Conservation (phyloP, 1,140 invertebrate genomes). For the Sesamia nonagrioides region DNA sequence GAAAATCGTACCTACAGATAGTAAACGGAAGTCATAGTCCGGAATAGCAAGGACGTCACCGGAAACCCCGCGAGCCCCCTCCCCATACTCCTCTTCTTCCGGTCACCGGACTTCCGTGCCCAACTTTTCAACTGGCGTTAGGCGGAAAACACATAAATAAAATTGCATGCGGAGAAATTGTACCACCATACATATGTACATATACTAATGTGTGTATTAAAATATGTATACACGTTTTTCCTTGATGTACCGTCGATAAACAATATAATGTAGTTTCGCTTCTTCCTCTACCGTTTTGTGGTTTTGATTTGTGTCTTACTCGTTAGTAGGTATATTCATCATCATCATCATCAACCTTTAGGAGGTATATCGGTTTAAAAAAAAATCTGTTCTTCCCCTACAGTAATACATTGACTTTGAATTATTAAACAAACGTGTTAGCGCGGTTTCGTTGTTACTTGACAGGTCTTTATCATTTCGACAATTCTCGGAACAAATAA, state of each 20-base stretch:
- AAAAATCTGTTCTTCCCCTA: not conserved
- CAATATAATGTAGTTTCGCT: not conserved
- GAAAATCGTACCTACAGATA: slow-evolving; percentile 57
- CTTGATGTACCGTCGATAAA: slow-evolving; percentile 27
- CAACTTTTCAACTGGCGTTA: slow-evolving; percentile 54
- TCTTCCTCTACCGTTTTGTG: slow-evolving; percentile 9
- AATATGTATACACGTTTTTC: slow-evolving; percentile 23
- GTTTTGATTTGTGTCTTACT: not conserved
- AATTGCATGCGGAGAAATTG: slow-evolving; percentile 18
- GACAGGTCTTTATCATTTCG: too few species aligned
- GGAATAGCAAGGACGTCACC: slow-evolving; percentile 60
- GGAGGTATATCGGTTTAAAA: not conserved
- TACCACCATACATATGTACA: not conserved
- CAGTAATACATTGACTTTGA: not conserved
- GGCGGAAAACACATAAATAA: slow-evolving; percentile 45
- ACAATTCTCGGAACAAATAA: too few species aligned
- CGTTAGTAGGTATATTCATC: too few species aligned
- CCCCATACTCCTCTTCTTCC: slow-evolving; percentile 52
- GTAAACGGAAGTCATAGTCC: slow-evolving; percentile 57
- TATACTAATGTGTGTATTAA: not conserved
- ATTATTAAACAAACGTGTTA: not conserved
- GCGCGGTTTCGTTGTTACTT: too few species aligned
- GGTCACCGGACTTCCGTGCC: slow-evolving; percentile 56
- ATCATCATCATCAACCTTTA: too few species aligned
- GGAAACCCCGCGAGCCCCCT: slow-evolving; percentile 52